Percentiles rank a stretch among this genome's conserved stretches.
Conservation (phyloP, 1,140 invertebrate genomes). For the Palaemon carinicauda region DNA sequence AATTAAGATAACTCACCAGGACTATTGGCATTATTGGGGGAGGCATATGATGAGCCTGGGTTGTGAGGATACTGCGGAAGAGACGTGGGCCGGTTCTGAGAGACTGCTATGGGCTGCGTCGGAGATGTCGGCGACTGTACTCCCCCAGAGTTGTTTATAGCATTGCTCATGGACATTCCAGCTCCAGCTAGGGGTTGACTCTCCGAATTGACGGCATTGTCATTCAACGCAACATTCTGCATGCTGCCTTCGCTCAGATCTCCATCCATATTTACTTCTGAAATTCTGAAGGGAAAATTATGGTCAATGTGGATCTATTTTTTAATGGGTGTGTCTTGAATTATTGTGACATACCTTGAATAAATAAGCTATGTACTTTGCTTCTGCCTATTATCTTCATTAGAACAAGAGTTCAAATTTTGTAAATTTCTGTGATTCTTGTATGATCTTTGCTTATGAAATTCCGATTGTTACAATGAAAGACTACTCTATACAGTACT, state of each 20-base stretch:
- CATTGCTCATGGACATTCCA: background rate
- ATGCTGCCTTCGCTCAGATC: conserved; percentile 45
- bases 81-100: conserved; percentile 33
- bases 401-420: too few species aligned
- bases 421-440: too few species aligned
- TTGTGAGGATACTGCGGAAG: conserved; percentile 44
- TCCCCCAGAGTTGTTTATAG: background rate
- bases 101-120: conserved; percentile 15
- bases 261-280: conserved; percentile 29
- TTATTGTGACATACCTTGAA: too few species aligned
- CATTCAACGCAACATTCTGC: conserved; percentile 34
- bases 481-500: too few species aligned
- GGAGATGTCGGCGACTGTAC: background rate
- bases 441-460: too few species aligned
- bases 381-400: too few species aligned
- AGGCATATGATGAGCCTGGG: conserved; percentile 33
- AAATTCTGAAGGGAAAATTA: background rate
- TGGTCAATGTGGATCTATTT: too few species aligned
- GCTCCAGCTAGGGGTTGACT: background rate
- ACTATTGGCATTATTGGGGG: conserved; percentile 44
- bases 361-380: too few species aligned
- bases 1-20: conserved; percentile 15
- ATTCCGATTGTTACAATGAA: too few species aligned
- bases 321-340: too few species aligned
- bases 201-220: background rate